These are phyloP conservation scores for Syngnathus floridae DNA, from an alignment of 2,113 vertebrate genomes.

Conservation along the genomic window DNA sequence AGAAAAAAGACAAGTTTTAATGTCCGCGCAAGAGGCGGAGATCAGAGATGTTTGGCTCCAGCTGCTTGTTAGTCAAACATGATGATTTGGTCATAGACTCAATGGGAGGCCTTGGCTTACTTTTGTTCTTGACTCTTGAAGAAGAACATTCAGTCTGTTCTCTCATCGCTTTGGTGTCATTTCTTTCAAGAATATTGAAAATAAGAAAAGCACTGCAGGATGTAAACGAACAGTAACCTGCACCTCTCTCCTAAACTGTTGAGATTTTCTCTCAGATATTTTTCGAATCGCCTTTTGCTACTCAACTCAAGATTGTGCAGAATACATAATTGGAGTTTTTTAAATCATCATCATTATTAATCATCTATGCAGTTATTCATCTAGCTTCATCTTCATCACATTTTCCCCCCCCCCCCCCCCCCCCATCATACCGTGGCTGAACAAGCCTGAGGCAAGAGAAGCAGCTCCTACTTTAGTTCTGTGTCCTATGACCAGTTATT, in stretches of 20 bases:
- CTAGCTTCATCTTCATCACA: conserved; percentile 35
- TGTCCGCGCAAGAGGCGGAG: conserved; percentile 36
- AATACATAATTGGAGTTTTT: conserved; percentile 50
- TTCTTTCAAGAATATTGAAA: neutral
- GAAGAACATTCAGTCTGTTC: neutral
- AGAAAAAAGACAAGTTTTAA: conserved; percentile 54
- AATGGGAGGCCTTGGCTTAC: neutral
- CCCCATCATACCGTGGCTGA: conserved; percentile 35
- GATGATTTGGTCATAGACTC: neutral
- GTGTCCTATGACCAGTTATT: conserved; percentile 80
- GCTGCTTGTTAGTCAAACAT: conserved; percentile 38
- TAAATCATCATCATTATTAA: too few species aligned
- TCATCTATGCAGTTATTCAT: neutral
- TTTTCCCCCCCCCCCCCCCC: conserved; percentile 1
- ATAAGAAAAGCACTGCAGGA: too few species aligned
- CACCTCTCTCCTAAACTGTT: neutral
- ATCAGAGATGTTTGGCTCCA: conserved; percentile 35
- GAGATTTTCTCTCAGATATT: neutral
- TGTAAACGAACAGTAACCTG: too few species aligned
- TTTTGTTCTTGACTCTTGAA: neutral
- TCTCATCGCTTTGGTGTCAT: neutral
- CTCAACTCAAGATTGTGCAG: too few species aligned
- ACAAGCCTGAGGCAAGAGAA: conserved; percentile 72
- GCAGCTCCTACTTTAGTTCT: conserved; percentile 74
- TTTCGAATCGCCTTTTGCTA: neutral